Conservation (phyloP, 2,888 invertebrate genomes). For the Smittia aterrima region DNA sequence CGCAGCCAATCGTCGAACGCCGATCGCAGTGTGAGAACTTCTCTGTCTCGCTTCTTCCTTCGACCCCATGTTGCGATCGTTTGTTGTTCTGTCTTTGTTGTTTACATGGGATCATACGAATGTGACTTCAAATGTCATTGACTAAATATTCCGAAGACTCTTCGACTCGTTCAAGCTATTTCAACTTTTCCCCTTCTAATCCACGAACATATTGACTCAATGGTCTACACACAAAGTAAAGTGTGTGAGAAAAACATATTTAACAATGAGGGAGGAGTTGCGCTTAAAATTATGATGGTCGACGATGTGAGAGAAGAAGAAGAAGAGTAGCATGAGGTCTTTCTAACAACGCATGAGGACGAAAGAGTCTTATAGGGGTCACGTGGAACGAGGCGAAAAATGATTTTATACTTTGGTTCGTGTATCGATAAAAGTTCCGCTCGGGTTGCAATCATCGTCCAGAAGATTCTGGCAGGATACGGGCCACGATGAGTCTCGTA, state of each 20-base stretch:
- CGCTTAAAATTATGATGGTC: slow-evolving; percentile 34
- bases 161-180: neutral
- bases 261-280: slow-evolving; percentile 41
- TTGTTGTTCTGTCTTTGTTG: neutral
- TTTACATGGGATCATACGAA: slow-evolving; percentile 23
- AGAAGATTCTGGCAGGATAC: slow-evolving; percentile 8
- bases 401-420: neutral
- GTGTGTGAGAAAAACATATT: slow-evolving; percentile 40
- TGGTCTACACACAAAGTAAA: slow-evolving; percentile 5
- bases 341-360: neutral
- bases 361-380: slow-evolving; percentile 17
- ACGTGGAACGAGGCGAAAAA: slow-evolving; percentile 13
- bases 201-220: neutral
- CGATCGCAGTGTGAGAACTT: neutral
- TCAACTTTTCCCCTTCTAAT: neutral
- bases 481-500: neutral
- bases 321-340: slow-evolving; percentile 23
- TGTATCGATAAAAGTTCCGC: neutral
- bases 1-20: slow-evolving; percentile 9
- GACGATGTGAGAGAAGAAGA: neutral
- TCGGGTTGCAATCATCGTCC: neutral
- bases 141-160: neutral
- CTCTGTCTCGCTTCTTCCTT: neutral
- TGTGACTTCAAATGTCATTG: slow-evolving; percentile 22
- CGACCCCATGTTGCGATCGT: slow-evolving; percentile 36